Evolutionary conservation across 2,888 invertebrate genomes (phyloP), one percentile per base, ranked within the genome.

Genomic region (Drosophila hawaiiensis): DNA sequence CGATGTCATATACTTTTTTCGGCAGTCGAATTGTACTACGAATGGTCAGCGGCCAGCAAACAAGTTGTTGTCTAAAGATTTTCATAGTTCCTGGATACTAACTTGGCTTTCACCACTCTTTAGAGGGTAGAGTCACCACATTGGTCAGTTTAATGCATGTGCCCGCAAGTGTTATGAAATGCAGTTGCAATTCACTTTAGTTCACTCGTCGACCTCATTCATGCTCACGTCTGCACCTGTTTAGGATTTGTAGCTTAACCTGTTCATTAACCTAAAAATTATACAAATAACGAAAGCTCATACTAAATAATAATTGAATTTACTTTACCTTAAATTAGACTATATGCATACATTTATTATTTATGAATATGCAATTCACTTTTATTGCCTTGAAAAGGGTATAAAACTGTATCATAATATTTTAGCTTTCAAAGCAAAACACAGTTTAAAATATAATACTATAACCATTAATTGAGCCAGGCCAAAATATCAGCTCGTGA

Each of bases 101-200:
- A 16, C 63, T 71, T 73, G 76, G 84, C 84, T 84, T 84, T 84
- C 84, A 84, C 88, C 68, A 68, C 28, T 50, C 49, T 52, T 61
- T 16, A 49, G 39, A 74, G 70, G 53, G 19, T n/a, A 52, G 35
- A 77, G 68, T 53, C 31, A 39, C 35, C 55, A 68, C 73, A 68
- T 61, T 65, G 59, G 61, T 37, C 39, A 59, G 53, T 50, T 64
- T 28, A 63, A 56, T 62, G 59, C 65, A 73, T 64, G 77, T 77
- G 69, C 50, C 59, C 37, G 37, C 16, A 54, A 52, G 29, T 78
- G 64, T 84, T 84, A 87, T 63, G 84, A 87, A 80, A 84, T 67
- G 28, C 31, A 53, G 52, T 41, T 50, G 52, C 49, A 64, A 47
- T 37, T 59, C 16, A 41, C 53, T 60, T 58, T 65, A n/a, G 49